A percentile compares a stretch with the other conserved stretches of the same genome.
These are phyloP conservation scores for Pachycephus smyrnensis DNA, from an alignment of 2,888 invertebrate species.

Conservation along the genomic window DNA sequence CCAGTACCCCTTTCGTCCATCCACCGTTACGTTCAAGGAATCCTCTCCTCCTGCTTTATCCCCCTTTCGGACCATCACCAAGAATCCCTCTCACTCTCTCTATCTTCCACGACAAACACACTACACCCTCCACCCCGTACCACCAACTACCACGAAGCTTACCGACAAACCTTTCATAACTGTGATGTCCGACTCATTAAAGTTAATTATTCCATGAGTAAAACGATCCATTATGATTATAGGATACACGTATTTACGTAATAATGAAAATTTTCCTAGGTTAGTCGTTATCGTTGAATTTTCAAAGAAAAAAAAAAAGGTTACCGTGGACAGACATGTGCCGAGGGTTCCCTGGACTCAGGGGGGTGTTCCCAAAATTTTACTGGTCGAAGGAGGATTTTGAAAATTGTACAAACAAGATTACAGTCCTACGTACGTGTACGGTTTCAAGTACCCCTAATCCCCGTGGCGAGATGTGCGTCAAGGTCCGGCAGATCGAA, in stretches of 20 bases:
- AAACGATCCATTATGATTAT: not conserved
- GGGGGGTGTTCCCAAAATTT: not conserved
- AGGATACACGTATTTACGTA: not conserved
- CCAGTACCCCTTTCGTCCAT: conserved; percentile 2
- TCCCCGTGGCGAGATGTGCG: not conserved
- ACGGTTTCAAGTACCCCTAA: not conserved
- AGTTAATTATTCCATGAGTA: not conserved
- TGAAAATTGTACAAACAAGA: not conserved
- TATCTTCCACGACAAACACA: not conserved
- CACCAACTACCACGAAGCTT: not conserved
- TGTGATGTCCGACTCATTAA: conserved; percentile 38
- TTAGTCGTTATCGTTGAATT: not conserved
- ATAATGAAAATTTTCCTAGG: not conserved
- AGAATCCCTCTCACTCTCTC: conserved; percentile 3
- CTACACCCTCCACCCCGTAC: conserved; percentile 3
- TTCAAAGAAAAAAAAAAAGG: not conserved
- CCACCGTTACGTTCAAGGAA: not conserved
- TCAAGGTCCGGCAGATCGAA: conserved; percentile 1
- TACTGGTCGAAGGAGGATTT: not conserved
- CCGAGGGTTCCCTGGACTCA: not conserved
- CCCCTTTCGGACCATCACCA: conserved; percentile 17
- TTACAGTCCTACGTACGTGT: not conserved
- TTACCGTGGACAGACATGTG: not conserved
- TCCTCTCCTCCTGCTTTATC: conserved; percentile 6
- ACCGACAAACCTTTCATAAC: conserved; percentile 39